Percentiles rank a stretch among this genome's conserved stretches.
These are phyloP conservation scores for Muntiacus muntjak DNA, from an alignment of 2,113 vertebrate species.

Conservation along the genomic window DNA sequence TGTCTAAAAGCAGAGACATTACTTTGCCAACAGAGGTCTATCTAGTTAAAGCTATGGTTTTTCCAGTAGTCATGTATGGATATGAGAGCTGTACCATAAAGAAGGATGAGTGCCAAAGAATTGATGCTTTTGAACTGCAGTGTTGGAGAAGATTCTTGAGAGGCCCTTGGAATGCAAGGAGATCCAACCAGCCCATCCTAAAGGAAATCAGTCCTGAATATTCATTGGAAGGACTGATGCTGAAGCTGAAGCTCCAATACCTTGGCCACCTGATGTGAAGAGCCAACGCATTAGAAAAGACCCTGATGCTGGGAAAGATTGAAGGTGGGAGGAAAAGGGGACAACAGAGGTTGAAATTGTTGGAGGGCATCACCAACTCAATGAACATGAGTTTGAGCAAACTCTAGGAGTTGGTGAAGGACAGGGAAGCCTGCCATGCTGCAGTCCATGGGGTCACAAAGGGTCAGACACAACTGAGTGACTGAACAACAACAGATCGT, in stretches of 20 bases:
- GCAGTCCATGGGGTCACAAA: not conserved
- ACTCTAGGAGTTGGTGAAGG: not conserved
- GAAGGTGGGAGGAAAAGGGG: not conserved
- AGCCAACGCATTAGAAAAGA: not conserved
- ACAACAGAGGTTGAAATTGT: not conserved
- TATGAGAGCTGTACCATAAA: not conserved
- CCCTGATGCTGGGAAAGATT: not conserved
- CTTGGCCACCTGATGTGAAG: not conserved
- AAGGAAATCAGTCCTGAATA: not conserved
- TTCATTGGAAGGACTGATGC: not conserved
- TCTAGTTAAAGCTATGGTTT: not conserved
- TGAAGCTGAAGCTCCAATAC: not conserved
- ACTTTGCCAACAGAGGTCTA: not conserved
- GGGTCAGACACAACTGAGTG: not conserved
- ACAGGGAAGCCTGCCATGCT: not conserved
- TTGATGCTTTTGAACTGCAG: not conserved
- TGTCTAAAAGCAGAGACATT: not conserved
- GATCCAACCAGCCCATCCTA: not conserved
- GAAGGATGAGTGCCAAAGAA: not conserved
- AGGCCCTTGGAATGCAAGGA: not conserved
- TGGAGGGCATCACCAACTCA: not conserved
- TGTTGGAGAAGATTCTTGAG: not conserved
- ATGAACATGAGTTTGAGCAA: not conserved
- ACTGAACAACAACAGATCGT: fast-evolving
- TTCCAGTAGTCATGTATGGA: not conserved